These are phyloP conservation scores for Sparidentex hasta DNA, from an alignment of 2,797 vertebrate species.

Conservation along the genomic window DNA sequence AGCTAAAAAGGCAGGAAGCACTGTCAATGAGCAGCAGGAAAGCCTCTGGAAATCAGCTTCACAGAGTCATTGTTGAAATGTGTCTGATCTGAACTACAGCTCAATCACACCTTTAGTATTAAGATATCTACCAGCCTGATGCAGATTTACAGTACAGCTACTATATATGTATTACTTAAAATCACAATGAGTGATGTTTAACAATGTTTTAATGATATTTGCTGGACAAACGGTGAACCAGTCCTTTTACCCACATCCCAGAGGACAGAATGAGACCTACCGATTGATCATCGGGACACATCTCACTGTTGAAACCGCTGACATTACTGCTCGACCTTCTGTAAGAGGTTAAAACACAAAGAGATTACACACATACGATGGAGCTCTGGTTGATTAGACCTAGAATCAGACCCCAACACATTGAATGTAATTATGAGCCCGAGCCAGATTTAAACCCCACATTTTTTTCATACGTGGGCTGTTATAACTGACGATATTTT, in stretches of 20 bases:
- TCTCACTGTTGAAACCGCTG: conserved; percentile 95
- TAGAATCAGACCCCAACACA: too few species aligned
- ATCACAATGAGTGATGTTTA: background rate
- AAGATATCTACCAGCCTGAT: background rate
- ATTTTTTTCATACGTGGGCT: too few species aligned
- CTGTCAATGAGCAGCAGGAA: background rate
- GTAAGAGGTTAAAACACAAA: conserved; percentile 40
- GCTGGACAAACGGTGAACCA: background rate
- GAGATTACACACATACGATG: conserved; percentile 1
- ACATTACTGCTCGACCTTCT: conserved; percentile 96
- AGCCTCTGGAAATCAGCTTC: background rate
- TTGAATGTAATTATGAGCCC: too few species aligned
- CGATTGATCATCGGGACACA: conserved; percentile 94
- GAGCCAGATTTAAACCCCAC: too few species aligned
- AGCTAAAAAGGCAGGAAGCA: conserved; percentile 63
- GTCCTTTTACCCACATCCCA: background rate
- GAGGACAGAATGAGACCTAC: conserved; percentile 75
- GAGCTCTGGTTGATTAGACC: accelerated
- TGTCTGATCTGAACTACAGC: background rate
- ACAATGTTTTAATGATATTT: background rate
- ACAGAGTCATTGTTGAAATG: background rate
- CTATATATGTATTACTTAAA: too few species aligned
- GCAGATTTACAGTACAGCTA: too few species aligned
- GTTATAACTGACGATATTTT: too few species aligned
- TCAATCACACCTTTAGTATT: background rate